Evolutionary conservation across 2,113 vertebrate species (phyloP), one percentile per base, ranked within the genome.

Genomic region (Sylvietta virens): DNA sequence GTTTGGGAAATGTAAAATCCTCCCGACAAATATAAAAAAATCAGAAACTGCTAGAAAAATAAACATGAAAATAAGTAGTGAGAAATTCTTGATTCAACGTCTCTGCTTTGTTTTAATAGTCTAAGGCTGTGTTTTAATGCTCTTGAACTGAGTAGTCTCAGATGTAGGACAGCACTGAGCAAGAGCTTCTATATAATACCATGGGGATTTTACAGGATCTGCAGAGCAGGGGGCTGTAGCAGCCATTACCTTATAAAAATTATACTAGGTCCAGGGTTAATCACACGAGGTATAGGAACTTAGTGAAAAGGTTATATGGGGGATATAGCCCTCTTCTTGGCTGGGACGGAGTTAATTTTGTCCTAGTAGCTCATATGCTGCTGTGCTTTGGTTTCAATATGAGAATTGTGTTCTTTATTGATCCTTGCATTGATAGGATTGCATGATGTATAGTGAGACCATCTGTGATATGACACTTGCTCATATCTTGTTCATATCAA

Each of bases 271-370:
- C 10, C 4, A 31, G 24, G 7, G 30, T 62, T 62, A 66, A 24
- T 57, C 2, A 3, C 3, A n/a, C n/a, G n/a, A n/a, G 0, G 6
- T 33, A 28, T 33, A 28, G 18, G n/a, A 88, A 31, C 10, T 44
- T 51, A 3, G 3, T 64, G 50, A 31, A 76, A 79, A 58, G 2
- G 1, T 37, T 71, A 2, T 37, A 15, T 5, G 8, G 5, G 2
- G 2, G 2, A 28, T 40, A 42, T 42, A 13, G 5, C 9, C 8
- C 2, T 57, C 27, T 27, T 50, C 37, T 57, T 50, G 35, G 15
- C 44, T 57, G 31, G 6, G 37, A 6, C 3, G 3, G 14, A 56
- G 21, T 22, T 42, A 42, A 57, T 65, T 64, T 57, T 88, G 22
- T 37, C 15, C 10, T 57, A 23, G 31, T 13, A 27, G 6, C 8